Conservation (phyloP, 53 echinoderm and acorn worm genomes). For the Crossaster papposus region DNA sequence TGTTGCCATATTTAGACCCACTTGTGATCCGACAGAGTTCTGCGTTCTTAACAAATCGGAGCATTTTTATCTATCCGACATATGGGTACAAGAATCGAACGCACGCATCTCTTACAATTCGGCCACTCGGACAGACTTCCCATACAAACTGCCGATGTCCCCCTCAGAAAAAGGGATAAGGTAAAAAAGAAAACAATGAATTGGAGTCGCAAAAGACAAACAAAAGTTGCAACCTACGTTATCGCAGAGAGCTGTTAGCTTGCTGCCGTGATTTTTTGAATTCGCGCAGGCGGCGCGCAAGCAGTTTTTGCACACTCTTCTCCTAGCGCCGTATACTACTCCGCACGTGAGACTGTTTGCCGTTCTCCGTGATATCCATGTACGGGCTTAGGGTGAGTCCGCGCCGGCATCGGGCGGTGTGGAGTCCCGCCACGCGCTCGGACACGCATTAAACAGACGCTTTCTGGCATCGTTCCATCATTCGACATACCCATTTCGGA, state of each 20-base stretch:
- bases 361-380: constrained; percentile 31
- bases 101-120: background rate
- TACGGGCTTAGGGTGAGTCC: constrained; percentile 2
- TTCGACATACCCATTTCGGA: background rate
- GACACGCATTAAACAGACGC: constrained; percentile 28
- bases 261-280: constrained; percentile 12
- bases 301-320: constrained; percentile 12
- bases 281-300: constrained; percentile 29
- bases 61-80: constrained; percentile 38
- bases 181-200: background rate
- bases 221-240: constrained; percentile 13
- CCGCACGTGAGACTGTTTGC: constrained; percentile 47
- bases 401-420: background rate
- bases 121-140: constrained; percentile 40
- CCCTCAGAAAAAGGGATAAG: background rate
- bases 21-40: constrained; percentile 8
- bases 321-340: background rate
- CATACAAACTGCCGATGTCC: constrained; percentile 25
- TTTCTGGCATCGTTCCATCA: constrained; percentile 26
- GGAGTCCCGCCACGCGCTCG: constrained; percentile 37
- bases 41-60: constrained; percentile 9
- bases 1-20: constrained; percentile 40
- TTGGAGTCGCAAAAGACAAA: constrained; percentile 16
- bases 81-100: constrained; percentile 31
- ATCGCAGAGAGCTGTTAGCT: background rate